These are phyloP conservation scores for Clarias fuscus DNA, from an alignment of 2,797 vertebrate genomes.

Conservation along the genomic window DNA sequence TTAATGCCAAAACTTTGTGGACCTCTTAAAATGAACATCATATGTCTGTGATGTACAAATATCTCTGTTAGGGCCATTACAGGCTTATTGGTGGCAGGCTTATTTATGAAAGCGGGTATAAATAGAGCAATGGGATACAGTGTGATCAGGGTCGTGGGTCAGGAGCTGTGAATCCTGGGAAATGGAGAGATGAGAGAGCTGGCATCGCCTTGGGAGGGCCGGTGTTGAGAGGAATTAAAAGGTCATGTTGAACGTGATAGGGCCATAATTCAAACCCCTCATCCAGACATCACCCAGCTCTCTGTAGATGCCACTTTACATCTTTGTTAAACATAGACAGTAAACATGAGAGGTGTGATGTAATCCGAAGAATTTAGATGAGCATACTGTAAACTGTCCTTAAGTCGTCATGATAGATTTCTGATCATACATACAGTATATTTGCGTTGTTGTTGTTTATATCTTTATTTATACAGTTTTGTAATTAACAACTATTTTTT, in stretches of 20 bases:
- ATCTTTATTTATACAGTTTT: not conserved
- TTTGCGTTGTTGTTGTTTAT: not conserved
- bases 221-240: slow-evolving; percentile 59
- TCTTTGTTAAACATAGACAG: slow-evolving; percentile 55
- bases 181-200: slow-evolving; percentile 59
- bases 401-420: slow-evolving; percentile 20
- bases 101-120: slow-evolving; percentile 62
- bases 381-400: not conserved
- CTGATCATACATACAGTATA: not conserved
- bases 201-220: slow-evolving; percentile 54
- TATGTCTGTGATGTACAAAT: not conserved
- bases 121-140: slow-evolving; percentile 62
- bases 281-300: slow-evolving; percentile 41
- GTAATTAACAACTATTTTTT: not conserved
- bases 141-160: slow-evolving; percentile 49
- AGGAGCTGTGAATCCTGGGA: slow-evolving; percentile 55
- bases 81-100: slow-evolving; percentile 44
- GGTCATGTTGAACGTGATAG: slow-evolving; percentile 62
- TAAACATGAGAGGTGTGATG: slow-evolving; percentile 28
- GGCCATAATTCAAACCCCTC: slow-evolving; percentile 54
- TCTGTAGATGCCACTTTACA: slow-evolving; percentile 40
- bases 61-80: slow-evolving; percentile 35
- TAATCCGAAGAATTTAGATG: not conserved
- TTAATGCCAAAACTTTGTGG: not conserved
- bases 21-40: not conserved